Evolutionary conservation across 2,797 vertebrate species (phyloP).

Genomic region (Sciurus carolinensis): DNA sequence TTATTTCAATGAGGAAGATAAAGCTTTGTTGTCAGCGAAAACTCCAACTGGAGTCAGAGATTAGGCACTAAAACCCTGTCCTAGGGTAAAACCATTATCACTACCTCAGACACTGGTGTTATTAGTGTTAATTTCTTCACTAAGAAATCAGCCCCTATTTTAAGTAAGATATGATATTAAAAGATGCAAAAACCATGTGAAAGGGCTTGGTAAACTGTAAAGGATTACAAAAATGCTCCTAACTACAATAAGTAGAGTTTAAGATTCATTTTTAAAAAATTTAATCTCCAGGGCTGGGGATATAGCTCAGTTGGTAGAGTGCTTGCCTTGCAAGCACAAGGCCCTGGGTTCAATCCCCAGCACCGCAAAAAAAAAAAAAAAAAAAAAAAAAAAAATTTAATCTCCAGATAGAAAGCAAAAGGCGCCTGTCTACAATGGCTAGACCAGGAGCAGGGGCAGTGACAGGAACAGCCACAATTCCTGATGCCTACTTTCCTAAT

Average conservation of each 20-base stretch:
- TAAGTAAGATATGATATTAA: not conserved
- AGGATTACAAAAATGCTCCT: slow-evolving; percentile 24
- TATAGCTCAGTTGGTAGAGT: too few relatives aligned
- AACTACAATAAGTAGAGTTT: slow-evolving; percentile 23
- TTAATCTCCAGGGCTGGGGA: not conserved
- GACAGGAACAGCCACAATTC: not conserved
- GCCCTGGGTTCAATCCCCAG: too few relatives aligned
- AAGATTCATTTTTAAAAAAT: not conserved
- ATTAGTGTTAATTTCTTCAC: slow-evolving; percentile 4
- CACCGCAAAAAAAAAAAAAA: too few relatives aligned
- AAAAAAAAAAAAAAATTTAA: not conserved
- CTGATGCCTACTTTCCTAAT: not conserved
- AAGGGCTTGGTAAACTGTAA: slow-evolving; percentile 56
- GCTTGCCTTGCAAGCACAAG: too few relatives aligned
- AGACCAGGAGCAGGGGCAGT: not conserved
- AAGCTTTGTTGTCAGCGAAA: not conserved
- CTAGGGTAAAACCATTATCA: slow-evolving; percentile 11
- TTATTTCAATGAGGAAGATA: not conserved
- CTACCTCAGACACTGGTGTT: not conserved
- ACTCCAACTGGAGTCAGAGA: slow-evolving; percentile 1
- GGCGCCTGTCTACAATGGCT: not conserved
- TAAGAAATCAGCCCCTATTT: slow-evolving; percentile 48
- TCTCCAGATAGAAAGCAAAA: slow-evolving; percentile 40
- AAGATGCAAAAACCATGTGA: not conserved
- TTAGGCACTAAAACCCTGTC: slow-evolving; percentile 6